Conservation (phyloP, 1,140 invertebrate genomes). For the Trissolcus basalis region DNA sequence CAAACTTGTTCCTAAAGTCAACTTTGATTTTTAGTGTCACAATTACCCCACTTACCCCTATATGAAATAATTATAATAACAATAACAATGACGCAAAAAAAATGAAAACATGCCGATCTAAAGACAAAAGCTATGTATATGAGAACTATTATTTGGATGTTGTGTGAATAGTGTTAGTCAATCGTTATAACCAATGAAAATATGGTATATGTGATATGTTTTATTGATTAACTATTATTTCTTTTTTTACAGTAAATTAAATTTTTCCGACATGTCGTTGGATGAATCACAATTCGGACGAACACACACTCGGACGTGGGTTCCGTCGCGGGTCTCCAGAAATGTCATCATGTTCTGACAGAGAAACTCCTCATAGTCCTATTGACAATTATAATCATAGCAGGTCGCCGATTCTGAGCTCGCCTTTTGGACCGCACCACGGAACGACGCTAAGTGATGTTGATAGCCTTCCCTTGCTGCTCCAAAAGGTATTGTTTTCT, state of each 20-base stretch:
- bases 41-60: too few species aligned
- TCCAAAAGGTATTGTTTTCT: constrained; percentile 68
- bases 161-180: too few species aligned
- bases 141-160: too few species aligned
- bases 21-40: too few species aligned
- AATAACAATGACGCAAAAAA: too few species aligned
- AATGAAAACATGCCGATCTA: too few species aligned
- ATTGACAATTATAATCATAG: constrained; percentile 70
- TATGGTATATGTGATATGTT: too few species aligned
- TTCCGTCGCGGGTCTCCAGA: constrained; percentile 71
- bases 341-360: constrained; percentile 73
- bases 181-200: too few species aligned
- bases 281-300: constrained; percentile 64
- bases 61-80: too few species aligned
- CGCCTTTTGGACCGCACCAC: constrained; percentile 62
- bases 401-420: constrained; percentile 72
- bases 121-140: too few species aligned
- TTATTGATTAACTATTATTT: constrained; percentile 7
- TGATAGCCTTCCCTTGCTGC: constrained; percentile 68
- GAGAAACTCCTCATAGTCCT: constrained; percentile 71
- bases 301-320: constrained; percentile 59
- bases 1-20: too few species aligned
- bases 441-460: constrained; percentile 68
- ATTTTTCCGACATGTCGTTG: constrained; percentile 70
- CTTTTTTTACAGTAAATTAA: constrained; percentile 64